Evolutionary conservation across 2,888 invertebrate genomes (phyloP).

Genomic region (Dryocosmus kuriphilus): DNA sequence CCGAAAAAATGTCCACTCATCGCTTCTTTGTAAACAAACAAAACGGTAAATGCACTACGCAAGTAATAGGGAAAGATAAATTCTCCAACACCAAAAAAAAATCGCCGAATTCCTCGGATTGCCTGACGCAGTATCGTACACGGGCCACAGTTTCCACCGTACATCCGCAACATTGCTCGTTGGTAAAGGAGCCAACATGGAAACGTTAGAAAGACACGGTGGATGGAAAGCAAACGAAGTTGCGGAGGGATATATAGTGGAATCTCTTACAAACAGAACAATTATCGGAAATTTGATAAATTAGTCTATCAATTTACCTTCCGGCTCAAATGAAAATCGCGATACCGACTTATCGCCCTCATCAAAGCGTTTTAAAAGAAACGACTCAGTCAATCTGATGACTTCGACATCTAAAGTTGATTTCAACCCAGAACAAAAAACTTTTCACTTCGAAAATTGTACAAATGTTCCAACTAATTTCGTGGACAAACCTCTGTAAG

Average conservation of each 20-base stretch:
- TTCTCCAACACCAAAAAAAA: conserved; percentile 40
- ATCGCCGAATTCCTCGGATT: conserved; percentile 51
- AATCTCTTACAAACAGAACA: background rate
- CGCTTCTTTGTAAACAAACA: conserved; percentile 43
- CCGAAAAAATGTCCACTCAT: conserved; percentile 49
- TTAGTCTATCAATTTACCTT: background rate
- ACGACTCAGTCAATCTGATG: background rate
- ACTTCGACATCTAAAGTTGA: too few species aligned
- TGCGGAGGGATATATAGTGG: too few species aligned
- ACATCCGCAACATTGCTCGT: conserved; percentile 40
- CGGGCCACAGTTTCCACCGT: conserved; percentile 56
- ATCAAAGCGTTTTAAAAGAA: background rate
- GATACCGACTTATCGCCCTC: too few species aligned
- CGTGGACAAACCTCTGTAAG: too few species aligned
- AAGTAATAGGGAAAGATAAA: conserved; percentile 45
- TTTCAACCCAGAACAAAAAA: too few species aligned
- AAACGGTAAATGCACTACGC: conserved; percentile 19
- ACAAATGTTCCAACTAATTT: too few species aligned
- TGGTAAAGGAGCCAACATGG: background rate
- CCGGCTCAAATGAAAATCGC: background rate
- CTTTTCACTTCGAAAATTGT: too few species aligned
- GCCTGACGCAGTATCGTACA: conserved; percentile 73
- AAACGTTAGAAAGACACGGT: background rate
- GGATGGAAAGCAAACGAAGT: background rate
- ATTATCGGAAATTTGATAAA: background rate